phyloP scores from a whole-genome alignment of 1,140 invertebrate genomes.

The Diuraphis noxia region DNA sequence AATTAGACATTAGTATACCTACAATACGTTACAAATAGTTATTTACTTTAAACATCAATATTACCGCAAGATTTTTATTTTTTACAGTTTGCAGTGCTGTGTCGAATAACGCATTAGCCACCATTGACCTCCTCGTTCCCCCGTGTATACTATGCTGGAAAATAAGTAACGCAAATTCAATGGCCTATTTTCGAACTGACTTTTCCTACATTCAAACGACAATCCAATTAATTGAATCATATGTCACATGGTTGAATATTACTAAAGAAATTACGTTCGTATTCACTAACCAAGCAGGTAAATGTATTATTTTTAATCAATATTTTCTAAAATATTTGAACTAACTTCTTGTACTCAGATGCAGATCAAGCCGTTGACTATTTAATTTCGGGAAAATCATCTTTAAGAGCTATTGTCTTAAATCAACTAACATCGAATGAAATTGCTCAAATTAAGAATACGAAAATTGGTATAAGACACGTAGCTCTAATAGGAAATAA shows the following conservation, averaged over 20 bases:
- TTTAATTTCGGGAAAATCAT: slow-evolving; percentile 39
- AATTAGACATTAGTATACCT: background rate
- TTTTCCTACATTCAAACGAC: background rate
- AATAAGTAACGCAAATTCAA: background rate
- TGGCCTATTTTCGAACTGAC: slow-evolving; percentile 34
- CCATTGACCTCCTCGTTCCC: slow-evolving; percentile 12
- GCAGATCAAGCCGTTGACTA: background rate
- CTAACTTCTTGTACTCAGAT: background rate
- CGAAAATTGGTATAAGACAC: slow-evolving; percentile 34
- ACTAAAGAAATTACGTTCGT: slow-evolving; percentile 50
- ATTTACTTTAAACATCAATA: background rate
- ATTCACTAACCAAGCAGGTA: slow-evolving; percentile 53
- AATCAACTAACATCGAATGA: background rate
- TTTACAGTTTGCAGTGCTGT: slow-evolving; percentile 10
- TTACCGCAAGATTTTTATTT: background rate
- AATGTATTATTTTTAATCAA: background rate
- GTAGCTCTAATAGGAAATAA: slow-evolving; percentile 9
- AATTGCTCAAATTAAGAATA: slow-evolving; percentile 33
- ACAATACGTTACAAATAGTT: background rate
- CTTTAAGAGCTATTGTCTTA: slow-evolving; percentile 19
- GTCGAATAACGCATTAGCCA: background rate
- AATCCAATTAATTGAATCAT: slow-evolving; percentile 18
- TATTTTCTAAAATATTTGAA: background rate
- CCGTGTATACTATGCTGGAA: slow-evolving; percentile 8
- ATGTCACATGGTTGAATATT: slow-evolving; percentile 31